Percentiles rank a stretch among this genome's conserved stretches.
phyloP scores from a whole-genome alignment of 2,888 invertebrate species.

The Blastobasis lacticolella region DNA sequence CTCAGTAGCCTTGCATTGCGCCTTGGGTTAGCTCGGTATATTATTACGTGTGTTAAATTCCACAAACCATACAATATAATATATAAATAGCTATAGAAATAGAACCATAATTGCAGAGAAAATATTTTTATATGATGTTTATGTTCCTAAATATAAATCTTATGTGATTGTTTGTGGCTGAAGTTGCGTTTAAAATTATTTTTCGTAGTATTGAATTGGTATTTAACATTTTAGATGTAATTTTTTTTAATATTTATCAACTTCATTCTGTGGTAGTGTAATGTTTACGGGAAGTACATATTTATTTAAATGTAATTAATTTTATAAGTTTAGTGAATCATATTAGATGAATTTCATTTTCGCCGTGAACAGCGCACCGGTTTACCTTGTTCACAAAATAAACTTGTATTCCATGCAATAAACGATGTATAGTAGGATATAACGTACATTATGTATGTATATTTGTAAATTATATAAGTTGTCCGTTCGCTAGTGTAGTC shows the following conservation, averaged over 20 bases:
- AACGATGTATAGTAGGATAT: conserved; percentile 13
- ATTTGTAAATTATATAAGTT: conserved; percentile 18
- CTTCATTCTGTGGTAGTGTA: too few relatives aligned
- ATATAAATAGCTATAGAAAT: conserved; percentile 19
- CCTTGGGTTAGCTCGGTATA: too few relatives aligned
- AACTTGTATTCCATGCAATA: conserved; percentile 20
- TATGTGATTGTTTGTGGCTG: conserved; percentile 30
- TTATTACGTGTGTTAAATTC: too few relatives aligned
- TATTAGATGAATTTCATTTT: not conserved
- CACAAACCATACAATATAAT: not conserved
- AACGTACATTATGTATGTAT: conserved; percentile 14
- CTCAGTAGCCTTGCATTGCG: too few relatives aligned
- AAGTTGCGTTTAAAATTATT: conserved; percentile 19
- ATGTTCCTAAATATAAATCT: conserved; percentile 48
- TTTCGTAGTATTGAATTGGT: conserved; percentile 25
- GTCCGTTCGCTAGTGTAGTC: conserved; percentile 24
- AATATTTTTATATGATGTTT: conserved; percentile 52
- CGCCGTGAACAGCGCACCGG: not conserved
- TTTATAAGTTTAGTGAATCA: not conserved
- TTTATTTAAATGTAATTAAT: not conserved
- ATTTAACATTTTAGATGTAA: too few relatives aligned
- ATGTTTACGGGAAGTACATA: not conserved
- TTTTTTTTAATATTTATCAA: too few relatives aligned
- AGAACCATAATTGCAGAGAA: conserved; percentile 36
- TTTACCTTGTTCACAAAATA: conserved; percentile 15